Evolutionary conservation across 2,113 vertebrate species (phyloP), one percentile per base, ranked within the genome.

Genomic region (Hippotragus niger): DNA sequence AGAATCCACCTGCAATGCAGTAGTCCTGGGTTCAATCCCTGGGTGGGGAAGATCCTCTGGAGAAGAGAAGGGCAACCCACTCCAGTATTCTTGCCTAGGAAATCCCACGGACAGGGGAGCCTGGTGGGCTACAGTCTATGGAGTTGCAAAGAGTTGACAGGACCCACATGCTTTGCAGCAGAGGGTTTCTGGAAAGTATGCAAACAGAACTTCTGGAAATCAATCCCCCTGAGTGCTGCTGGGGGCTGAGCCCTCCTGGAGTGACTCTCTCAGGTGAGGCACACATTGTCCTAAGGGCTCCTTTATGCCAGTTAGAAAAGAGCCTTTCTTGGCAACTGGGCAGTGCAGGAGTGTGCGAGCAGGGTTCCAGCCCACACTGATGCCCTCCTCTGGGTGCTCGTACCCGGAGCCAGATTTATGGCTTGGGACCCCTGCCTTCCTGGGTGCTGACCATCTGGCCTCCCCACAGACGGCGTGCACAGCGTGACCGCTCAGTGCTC

Each of bases 401-500:
- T 29, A 36, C 8, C 5, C 40, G 15, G 7, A 45, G 17, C 71
- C 83, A 27, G 47, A 43, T 6, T 58, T 76, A 1, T 60, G 52
- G 43, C 43, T 27, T 5, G 60, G 43, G 29, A 23, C 3, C 29
- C 86, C n/a, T 52, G 17, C 33, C 71, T 15, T 6, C 27, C n/a
- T 25, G 1, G 23, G 60, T 15, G 33, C n/a, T 90, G 45, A 97
- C 85, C 11, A 0, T 21, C 33, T 58, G 1, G 0, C 67, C 55
- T 78, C 89, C 67, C 92, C 6, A 0, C 98, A 99, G 99, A 99
- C 13, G 99, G 99, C 0, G 95, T 99, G 88, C 99, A 99, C 98
- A 99, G 99, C 0, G 99, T 99, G 53, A 99, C 99, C 0, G 99
- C 99, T 0, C 99, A 99, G 98, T 99, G 99, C 91, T 98, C 99